phyloP scores from a whole-genome alignment of 2,888 invertebrate species.

The Euplagia quadripunctaria region DNA sequence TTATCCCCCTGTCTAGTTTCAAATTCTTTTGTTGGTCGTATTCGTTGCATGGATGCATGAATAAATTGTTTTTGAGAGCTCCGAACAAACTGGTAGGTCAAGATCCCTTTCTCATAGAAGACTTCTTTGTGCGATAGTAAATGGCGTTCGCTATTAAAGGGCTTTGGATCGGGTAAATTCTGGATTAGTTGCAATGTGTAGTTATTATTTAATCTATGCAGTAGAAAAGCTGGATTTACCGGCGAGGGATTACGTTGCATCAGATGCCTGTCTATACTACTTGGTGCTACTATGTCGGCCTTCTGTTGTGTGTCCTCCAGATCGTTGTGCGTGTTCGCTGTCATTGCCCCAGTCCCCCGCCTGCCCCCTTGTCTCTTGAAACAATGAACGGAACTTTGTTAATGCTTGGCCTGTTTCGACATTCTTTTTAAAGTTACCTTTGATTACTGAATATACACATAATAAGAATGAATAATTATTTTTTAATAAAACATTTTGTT shows the following conservation, averaged over 20 bases:
- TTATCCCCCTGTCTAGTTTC: slow-evolving; percentile 86
- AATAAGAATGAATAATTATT: slow-evolving; percentile 12
- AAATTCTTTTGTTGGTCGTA: slow-evolving; percentile 83
- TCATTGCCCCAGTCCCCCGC: slow-evolving; percentile 71
- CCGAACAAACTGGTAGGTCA: slow-evolving; percentile 86
- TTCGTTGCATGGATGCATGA: slow-evolving; percentile 84
- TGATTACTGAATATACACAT: slow-evolving; percentile 41
- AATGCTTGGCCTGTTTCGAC: slow-evolving; percentile 60
- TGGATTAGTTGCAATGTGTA: slow-evolving; percentile 59
- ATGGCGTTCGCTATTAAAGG: slow-evolving; percentile 84
- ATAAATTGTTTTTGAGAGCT: slow-evolving; percentile 85
- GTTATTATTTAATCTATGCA: slow-evolving; percentile 71
- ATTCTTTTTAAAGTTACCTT: slow-evolving; percentile 45
- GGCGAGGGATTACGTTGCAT: slow-evolving; percentile 35
- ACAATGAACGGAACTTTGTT: slow-evolving; percentile 77
- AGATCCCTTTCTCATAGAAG: slow-evolving; percentile 87
- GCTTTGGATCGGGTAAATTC: slow-evolving; percentile 75
- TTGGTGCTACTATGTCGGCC: slow-evolving; percentile 41
- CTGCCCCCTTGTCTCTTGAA: slow-evolving; percentile 69
- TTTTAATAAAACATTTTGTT: not conserved
- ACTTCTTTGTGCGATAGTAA: slow-evolving; percentile 83
- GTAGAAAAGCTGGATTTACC: slow-evolving; percentile 38
- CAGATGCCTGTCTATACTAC: slow-evolving; percentile 8
- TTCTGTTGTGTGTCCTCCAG: slow-evolving; percentile 60
- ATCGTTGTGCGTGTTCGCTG: slow-evolving; percentile 77